A percentile compares a stretch with the other conserved stretches of the same genome.
These are phyloP conservation scores for Otus sunia DNA, from an alignment of 2,113 vertebrate species.

Conservation along the genomic window DNA sequence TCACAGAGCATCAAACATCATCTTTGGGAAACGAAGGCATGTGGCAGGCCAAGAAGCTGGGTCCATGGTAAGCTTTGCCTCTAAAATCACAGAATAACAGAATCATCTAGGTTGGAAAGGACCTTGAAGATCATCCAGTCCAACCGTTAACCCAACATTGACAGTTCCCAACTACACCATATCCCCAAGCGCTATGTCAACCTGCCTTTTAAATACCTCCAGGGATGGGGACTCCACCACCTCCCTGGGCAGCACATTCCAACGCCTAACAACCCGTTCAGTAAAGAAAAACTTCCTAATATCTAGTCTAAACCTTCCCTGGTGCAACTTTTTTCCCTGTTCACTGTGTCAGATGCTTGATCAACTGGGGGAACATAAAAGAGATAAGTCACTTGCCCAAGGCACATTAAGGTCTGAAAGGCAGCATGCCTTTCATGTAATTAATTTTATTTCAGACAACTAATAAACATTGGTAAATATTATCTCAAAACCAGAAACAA, in stretches of 20 bases:
- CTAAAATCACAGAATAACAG: background rate
- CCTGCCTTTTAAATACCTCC: no score
- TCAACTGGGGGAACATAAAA: background rate
- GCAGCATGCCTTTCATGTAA: background rate
- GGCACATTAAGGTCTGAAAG: background rate
- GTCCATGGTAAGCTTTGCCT: background rate
- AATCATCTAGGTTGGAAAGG: no score
- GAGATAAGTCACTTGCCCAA: background rate
- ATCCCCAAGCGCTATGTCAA: no score
- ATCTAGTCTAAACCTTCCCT: no score
- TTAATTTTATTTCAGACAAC: background rate
- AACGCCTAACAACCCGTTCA: no score
- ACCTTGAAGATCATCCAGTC: no score
- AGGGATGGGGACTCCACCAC: no score
- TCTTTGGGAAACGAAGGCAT: background rate
- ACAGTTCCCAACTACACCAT: no score
- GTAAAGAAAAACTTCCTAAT: no score
- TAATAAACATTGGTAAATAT: background rate
- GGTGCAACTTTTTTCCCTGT: background rate
- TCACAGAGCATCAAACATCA: background rate
- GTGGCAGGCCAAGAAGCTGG: background rate
- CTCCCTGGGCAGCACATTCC: no score
- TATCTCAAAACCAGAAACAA: background rate
- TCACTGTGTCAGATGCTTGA: background rate
- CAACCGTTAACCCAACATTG: no score